phyloP scores from a whole-genome alignment of 1,140 invertebrate species.

The Orussus abietinus region DNA sequence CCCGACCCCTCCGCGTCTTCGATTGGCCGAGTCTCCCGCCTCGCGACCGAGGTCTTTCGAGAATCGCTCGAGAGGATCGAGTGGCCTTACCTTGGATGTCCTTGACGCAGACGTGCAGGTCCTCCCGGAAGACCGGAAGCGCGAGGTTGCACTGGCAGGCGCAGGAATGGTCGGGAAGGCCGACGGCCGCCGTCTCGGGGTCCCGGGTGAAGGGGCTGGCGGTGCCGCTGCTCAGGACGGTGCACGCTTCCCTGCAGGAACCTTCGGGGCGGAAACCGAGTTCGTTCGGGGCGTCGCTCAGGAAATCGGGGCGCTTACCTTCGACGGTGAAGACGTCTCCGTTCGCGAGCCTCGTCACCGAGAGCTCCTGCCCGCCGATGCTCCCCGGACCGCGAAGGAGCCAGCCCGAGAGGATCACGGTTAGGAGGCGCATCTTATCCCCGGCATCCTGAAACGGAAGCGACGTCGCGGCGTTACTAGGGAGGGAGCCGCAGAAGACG shows the following conservation, averaged over 20 bases:
- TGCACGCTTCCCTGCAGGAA: constrained; percentile 45
- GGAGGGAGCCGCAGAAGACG: too few species aligned
- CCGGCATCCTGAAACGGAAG: constrained; percentile 44
- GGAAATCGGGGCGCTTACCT: constrained; percentile 44
- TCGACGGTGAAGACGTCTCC: constrained; percentile 58
- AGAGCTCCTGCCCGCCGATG: constrained; percentile 32
- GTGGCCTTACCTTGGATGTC: constrained; percentile 69
- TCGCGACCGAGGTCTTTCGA: too few species aligned
- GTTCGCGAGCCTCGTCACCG: constrained; percentile 55
- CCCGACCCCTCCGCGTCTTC: too few species aligned
- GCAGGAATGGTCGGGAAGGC: constrained; percentile 45
- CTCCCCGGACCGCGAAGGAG: constrained; percentile 30
- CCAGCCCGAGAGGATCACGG: constrained; percentile 33
- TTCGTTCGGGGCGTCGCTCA: too few species aligned
- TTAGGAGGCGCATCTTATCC: constrained; percentile 46
- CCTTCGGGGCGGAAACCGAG: constrained; percentile 23
- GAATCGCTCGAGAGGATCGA: too few species aligned
- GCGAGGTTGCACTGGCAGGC: constrained; percentile 63
- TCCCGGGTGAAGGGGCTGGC: constrained; percentile 36
- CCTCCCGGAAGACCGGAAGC: constrained; percentile 65
- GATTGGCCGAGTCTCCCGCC: too few species aligned
- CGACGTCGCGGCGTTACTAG: too few species aligned
- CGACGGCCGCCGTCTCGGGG: constrained; percentile 18
- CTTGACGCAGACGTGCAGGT: constrained; percentile 66
- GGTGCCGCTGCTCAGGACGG: constrained; percentile 50